Base-by-base conservation (phyloP, 2,888 invertebrate species). In the Aromia moschata region DNA sequence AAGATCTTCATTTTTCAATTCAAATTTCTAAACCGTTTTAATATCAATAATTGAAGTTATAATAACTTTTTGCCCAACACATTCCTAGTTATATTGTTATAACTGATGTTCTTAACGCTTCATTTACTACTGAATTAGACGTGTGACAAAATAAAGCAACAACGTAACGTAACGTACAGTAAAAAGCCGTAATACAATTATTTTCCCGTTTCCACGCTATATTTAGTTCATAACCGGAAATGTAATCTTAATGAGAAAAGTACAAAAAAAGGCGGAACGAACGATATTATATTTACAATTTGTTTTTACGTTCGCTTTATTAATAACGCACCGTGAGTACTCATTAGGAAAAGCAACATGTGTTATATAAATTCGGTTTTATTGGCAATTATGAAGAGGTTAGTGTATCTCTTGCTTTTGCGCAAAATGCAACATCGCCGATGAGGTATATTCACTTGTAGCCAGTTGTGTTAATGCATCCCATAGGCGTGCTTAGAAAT, bases 181-280 rank as follows among this genome's bases (percentile, higher is more conserved):
- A 33, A 5, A 3, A 33, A 7, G 2, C n/a, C 11, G 33, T 33
- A 33, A 33, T 11, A 33, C 33, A 33, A 33, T 10, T 33, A 33
- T 25, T 25, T 5, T 33, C 10, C 33, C 33, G n/a, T 7, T 33
- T 33, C 33, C n/a, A 5, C 2, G 5, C n/a, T 10, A 11, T 33
- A 47, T 47, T 47, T 47, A 11, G 36, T 17, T 18, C 37, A 47
- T 11, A 33, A 17, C 47, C 47, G 47, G 47, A 47, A 37, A 37
- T 36, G 11, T 36, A 14, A 20, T 36, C 33, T n/a, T 17, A 20
- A 47, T 36, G 17, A 47, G 36, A 18, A 47, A 47, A 37, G 17
- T 37, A 36, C 18, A 47, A 36, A n/a, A n/a, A 47, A 33, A 47
- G 37, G 47, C 37, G 47, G 12, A 36, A 36, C 37, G 36, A 12